Evolutionary conservation across 1,140 invertebrate species (phyloP), one percentile per base, ranked within the genome.

Genomic region (Plutomurus gul): DNA sequence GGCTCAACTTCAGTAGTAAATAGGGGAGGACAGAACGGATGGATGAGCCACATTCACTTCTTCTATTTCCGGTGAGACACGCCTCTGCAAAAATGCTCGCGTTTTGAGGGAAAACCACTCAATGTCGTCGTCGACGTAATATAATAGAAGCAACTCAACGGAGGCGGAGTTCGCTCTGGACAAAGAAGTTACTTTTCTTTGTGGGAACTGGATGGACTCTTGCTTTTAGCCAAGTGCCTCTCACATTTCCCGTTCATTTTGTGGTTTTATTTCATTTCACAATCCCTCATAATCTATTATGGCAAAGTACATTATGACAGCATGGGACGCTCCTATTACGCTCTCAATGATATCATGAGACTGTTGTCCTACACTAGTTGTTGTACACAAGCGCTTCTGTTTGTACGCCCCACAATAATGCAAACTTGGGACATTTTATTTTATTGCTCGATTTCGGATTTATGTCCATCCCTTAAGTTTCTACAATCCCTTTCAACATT

Each of bases 141-240:
- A 65, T 65, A 65, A 65, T 65, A 65, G 56, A 65, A 65, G 30
- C 56, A 65, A 65, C 56, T 65, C 56, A 65, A 65, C 56, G 36
- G 56, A 65, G 56, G 56, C 56, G 56, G 56, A 65, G 56, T 30
- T 65, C 56, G 18, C 56, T 30, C 56, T 65, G 56, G 56, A 65
- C 56, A 65, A 65, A 65, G 56, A 65, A 65, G 56, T 65, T 65
- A 65, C 56, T 65, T 65, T n/a, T 65, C 56, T 65, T 65, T 65
- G 56, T 65, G 56, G n/a, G n/a, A n/a, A n/a, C n/a, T n/a, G n/a
- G 56, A 65, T 65, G 56, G 56, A 65, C 56, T 65, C 56, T 65
- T 65, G 56, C 56, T 65, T 65, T 65, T 65, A 65, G 56, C 56
- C 56, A 65, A 65, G 56, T 65, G 56, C 56, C 56, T 65, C 56